Percentiles rank a stretch among this genome's conserved stretches.
These are phyloP conservation scores for Lagenorhynchus albirostris DNA, from an alignment of 2,113 vertebrate genomes.

Conservation along the genomic window DNA sequence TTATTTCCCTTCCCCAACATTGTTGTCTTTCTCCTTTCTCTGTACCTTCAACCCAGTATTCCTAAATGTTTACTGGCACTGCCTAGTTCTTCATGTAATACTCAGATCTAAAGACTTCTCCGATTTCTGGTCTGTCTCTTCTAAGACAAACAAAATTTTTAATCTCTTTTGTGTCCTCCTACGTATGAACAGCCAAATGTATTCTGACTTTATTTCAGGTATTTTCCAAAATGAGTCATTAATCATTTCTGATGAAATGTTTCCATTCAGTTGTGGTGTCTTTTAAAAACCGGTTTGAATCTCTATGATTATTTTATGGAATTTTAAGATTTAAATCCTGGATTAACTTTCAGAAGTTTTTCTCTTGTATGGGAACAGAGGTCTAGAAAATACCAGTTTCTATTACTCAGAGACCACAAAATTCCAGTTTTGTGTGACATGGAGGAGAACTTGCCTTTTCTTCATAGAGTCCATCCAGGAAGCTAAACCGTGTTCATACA, in stretches of 20 bases:
- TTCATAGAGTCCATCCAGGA: neutral
- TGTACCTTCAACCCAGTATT: neutral
- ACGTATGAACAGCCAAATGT: neutral
- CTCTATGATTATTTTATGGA: neutral
- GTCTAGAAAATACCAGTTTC: neutral
- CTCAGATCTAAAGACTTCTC: neutral
- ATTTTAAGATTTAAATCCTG: slow-evolving; percentile 2
- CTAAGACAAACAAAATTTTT: neutral
- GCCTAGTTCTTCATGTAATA: neutral
- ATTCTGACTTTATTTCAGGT: neutral
- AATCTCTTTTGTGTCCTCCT: neutral
- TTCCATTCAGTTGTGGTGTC: slow-evolving; percentile 11
- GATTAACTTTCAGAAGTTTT: neutral
- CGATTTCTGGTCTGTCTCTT: neutral
- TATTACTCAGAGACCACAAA: neutral
- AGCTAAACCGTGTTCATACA: neutral
- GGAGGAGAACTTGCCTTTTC: neutral
- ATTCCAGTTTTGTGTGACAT: neutral
- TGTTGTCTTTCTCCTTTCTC: neutral
- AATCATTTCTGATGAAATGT: neutral
- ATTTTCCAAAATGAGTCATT: slow-evolving; percentile 13
- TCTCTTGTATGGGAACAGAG: neutral
- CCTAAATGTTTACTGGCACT: neutral
- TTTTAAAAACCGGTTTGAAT: neutral
- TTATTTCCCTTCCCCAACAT: neutral